Conservation (phyloP, 1,140 invertebrate genomes). For the Drosophila tropicalis region DNA sequence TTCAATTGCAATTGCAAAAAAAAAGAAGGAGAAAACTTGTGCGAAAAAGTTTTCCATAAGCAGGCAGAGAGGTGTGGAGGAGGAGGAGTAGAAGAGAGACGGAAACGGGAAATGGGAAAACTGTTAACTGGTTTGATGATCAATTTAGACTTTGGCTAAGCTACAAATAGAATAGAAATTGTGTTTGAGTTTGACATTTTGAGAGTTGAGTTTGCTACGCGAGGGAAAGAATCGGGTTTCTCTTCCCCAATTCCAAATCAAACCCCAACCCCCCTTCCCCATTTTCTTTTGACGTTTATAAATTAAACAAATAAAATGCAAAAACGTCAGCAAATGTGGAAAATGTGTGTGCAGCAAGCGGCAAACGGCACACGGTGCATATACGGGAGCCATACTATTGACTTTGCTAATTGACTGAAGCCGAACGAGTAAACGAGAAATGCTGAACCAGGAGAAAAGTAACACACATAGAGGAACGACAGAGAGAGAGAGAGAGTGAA, state of each 20-base stretch:
- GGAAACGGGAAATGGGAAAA: neutral
- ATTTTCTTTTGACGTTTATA: slow-evolving; percentile 62
- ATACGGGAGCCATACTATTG: slow-evolving; percentile 47
- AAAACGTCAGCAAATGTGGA: slow-evolving; percentile 47
- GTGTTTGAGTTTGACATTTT: slow-evolving; percentile 7
- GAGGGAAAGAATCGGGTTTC: neutral
- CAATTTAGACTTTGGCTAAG: slow-evolving; percentile 9
- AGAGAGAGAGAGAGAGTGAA: neutral
- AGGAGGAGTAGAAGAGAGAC: neutral
- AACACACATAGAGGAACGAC: slow-evolving; percentile 12
- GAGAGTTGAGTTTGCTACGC: too few relatives aligned
- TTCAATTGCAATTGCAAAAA: slow-evolving; percentile 6
- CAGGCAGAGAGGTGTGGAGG: neutral
- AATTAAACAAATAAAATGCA: slow-evolving; percentile 74
- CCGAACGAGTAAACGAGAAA: slow-evolving; percentile 16
- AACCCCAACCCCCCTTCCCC: neutral
- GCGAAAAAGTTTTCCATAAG: neutral
- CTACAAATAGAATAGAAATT: slow-evolving; percentile 12
- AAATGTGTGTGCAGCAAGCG: slow-evolving; percentile 11
- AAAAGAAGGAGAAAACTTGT: neutral
- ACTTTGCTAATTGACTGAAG: slow-evolving; percentile 75
- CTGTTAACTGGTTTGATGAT: slow-evolving; percentile 12
- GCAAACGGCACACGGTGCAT: slow-evolving; percentile 20
- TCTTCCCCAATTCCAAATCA: neutral
- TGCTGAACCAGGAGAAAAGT: neutral